phyloP scores from a whole-genome alignment of 2,888 invertebrate genomes.

The Euclidia mi region DNA sequence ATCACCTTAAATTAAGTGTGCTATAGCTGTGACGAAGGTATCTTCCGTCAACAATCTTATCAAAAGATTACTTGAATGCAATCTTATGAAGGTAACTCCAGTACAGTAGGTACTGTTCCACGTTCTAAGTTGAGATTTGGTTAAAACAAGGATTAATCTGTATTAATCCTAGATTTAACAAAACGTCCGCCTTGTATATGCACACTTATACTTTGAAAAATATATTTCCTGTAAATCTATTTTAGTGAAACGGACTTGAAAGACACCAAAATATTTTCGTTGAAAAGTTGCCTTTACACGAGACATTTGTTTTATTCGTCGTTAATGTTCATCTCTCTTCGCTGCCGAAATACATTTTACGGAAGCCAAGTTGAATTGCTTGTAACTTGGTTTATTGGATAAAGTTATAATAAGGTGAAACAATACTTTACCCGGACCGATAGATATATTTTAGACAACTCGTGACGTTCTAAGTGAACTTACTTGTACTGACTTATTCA shows the following conservation, averaged over 20 bases:
- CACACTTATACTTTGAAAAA: too few relatives aligned
- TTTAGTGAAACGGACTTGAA: not conserved
- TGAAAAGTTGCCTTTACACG: constrained; percentile 25
- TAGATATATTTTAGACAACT: constrained; percentile 22
- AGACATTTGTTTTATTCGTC: constrained; percentile 45
- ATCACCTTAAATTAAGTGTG: too few relatives aligned
- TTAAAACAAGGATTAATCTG: too few relatives aligned
- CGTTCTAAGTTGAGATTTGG: too few relatives aligned
- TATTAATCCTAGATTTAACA: too few relatives aligned
- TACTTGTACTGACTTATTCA: not conserved
- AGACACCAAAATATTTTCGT: constrained; percentile 13
- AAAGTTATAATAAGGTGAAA: constrained; percentile 54
- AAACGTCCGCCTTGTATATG: too few relatives aligned
- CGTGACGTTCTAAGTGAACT: constrained; percentile 9
- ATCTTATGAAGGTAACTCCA: too few relatives aligned
- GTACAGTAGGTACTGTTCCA: too few relatives aligned
- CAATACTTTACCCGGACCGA: constrained; percentile 44
- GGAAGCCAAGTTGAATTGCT: constrained; percentile 52
- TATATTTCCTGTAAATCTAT: not conserved
- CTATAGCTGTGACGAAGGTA: too few relatives aligned
- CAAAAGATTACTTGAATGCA: too few relatives aligned
- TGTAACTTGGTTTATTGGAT: constrained; percentile 53
- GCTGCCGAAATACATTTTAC: constrained; percentile 42
- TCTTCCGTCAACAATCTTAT: too few relatives aligned
- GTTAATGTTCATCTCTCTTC: constrained; percentile 42